These are phyloP conservation scores for Gymnobelideus leadbeateri DNA, from an alignment of 2,113 vertebrate genomes.

Conservation along the genomic window DNA sequence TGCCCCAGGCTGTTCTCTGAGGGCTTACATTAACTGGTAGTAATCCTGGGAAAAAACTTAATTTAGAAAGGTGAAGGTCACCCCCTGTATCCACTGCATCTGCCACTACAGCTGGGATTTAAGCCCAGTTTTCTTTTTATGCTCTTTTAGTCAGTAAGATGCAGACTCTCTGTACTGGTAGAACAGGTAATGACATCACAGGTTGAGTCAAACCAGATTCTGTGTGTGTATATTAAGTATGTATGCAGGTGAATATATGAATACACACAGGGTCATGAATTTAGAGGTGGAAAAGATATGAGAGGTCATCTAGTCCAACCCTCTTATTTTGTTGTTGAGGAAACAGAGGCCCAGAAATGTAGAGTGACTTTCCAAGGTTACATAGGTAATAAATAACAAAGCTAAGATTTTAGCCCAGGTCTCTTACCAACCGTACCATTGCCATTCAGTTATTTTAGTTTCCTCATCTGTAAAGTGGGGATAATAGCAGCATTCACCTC, in stretches of 20 bases:
- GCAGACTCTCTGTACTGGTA: not conserved
- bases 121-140: not conserved
- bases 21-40: not conserved
- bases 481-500: not conserved
- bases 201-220: not conserved
- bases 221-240: slow-evolving; percentile 35
- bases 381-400: not conserved
- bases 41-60: not conserved
- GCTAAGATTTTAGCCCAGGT: not conserved
- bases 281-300: not conserved
- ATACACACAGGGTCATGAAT: not conserved
- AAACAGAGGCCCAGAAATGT: not conserved
- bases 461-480: not conserved
- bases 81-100: not conserved
- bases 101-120: not conserved
- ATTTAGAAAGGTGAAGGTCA: too few relatives aligned
- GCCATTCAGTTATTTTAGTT: not conserved
- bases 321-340: not conserved
- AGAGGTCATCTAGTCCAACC: not conserved
- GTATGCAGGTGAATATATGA: slow-evolving; percentile 27
- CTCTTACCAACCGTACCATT: not conserved
- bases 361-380: not conserved
- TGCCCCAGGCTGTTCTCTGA: not conserved
- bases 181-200: not conserved
- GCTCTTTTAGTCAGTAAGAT: not conserved